phyloP scores from a whole-genome alignment of 2,888 invertebrate genomes.

The Malthinus flaveolus region DNA sequence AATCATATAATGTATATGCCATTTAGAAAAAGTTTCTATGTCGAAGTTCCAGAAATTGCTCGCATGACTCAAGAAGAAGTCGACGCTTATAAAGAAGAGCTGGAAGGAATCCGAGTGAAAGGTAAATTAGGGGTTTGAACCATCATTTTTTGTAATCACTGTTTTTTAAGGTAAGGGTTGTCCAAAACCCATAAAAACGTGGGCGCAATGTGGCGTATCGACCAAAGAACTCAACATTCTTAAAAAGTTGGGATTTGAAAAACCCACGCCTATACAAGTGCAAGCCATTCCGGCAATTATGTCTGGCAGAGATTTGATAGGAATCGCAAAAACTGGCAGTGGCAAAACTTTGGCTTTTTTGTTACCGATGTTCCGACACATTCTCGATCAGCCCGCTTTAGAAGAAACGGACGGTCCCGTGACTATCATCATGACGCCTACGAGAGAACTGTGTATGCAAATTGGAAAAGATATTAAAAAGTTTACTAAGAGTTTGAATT shows the following conservation, averaged over 20 bases:
- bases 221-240: slow-evolving; percentile 92
- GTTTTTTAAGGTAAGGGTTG: slow-evolving; percentile 71
- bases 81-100: slow-evolving; percentile 80
- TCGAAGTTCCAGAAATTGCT: slow-evolving; percentile 94
- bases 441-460: slow-evolving; percentile 97
- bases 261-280: slow-evolving; percentile 98
- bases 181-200: slow-evolving; percentile 92
- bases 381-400: slow-evolving; percentile 90
- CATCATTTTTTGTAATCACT: slow-evolving; percentile 4
- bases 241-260: slow-evolving; percentile 89
- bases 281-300: slow-evolving; percentile 98
- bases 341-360: slow-evolving; percentile 98
- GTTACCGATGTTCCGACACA: slow-evolving; percentile 96
- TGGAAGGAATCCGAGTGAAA: slow-evolving; percentile 95
- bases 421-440: slow-evolving; percentile 96
- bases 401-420: slow-evolving; percentile 98
- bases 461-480: slow-evolving; percentile 95
- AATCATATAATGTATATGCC: slow-evolving; percentile 82
- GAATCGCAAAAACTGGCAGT: slow-evolving; percentile 98
- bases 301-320: slow-evolving; percentile 95
- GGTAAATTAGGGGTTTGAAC: slow-evolving; percentile 57
- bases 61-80: slow-evolving; percentile 89
- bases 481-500: slow-evolving; percentile 84
- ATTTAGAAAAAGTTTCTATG: slow-evolving; percentile 95
- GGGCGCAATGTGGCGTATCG: slow-evolving; percentile 98